A percentile compares a stretch with the other conserved stretches of the same genome.
These are phyloP conservation scores for Amphibalanus amphitrite DNA, from an alignment of 1,140 invertebrate genomes.

Conservation along the genomic window DNA sequence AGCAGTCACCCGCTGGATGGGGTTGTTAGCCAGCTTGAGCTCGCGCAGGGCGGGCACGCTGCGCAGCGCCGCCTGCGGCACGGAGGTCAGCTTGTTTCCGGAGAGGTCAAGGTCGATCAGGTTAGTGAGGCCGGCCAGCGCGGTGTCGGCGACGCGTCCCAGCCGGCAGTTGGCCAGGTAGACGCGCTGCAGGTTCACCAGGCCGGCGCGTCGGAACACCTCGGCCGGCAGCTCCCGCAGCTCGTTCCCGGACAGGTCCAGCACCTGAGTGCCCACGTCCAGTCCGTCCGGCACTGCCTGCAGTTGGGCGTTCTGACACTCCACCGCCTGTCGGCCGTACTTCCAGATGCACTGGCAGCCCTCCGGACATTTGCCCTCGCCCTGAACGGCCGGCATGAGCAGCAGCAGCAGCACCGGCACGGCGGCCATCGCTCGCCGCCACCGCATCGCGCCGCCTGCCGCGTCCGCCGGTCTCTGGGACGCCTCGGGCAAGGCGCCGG, in stretches of 20 bases:
- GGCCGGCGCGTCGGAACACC: conserved; percentile 51
- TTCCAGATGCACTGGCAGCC: conserved; percentile 83
- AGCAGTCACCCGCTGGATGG: conserved; percentile 46
- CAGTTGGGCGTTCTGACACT: conserved; percentile 58
- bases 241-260: conserved; percentile 69
- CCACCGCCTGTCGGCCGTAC: conserved; percentile 71
- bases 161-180: conserved; percentile 58
- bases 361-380: conserved; percentile 39
- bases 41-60: conserved; percentile 62
- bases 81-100: conserved; percentile 51
- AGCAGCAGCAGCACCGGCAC: background rate
- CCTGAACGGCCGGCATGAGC: conserved; percentile 8
- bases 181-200: conserved; percentile 73
- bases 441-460: too few species aligned
- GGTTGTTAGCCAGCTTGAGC: conserved; percentile 59
- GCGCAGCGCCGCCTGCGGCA: conserved; percentile 56
- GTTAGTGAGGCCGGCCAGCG: conserved; percentile 66
- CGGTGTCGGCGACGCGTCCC: conserved; percentile 49
- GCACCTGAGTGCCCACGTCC: conserved; percentile 66
- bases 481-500: too few species aligned
- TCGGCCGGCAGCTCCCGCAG: conserved; percentile 53
- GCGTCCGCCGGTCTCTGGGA: too few species aligned
- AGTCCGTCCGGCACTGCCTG: conserved; percentile 57
- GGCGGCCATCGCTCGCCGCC: background rate
- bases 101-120: conserved; percentile 74